A percentile compares a stretch with the other conserved stretches of the same genome.
Evolutionary conservation across 2,888 invertebrate genomes (phyloP).

Genomic region (Eupithecia tripunctaria): DNA sequence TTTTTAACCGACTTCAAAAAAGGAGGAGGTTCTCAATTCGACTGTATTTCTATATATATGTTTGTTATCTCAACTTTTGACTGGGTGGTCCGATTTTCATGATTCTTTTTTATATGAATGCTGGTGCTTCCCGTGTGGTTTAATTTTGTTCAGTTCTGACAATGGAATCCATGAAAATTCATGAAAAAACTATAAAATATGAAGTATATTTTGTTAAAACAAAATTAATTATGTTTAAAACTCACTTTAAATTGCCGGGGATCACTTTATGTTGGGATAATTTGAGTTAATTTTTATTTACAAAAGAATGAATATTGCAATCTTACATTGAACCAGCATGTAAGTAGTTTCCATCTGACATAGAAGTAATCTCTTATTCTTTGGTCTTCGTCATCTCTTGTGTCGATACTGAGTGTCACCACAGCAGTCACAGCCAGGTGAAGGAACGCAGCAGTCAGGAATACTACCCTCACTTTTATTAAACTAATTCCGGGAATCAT

Average conservation of each 20-base stretch:
- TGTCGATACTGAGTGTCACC: constrained; percentile 54
- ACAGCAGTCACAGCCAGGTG: constrained; percentile 53
- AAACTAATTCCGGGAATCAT: neutral
- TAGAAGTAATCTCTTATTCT: constrained; percentile 50
- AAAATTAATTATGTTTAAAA: neutral
- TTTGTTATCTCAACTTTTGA: too few species aligned
- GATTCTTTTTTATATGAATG: too few species aligned
- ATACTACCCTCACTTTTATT: constrained; percentile 33
- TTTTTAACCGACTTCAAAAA: too few species aligned
- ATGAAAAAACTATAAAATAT: too few species aligned
- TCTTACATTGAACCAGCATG: constrained; percentile 65
- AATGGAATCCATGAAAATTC: too few species aligned
- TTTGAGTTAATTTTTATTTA: neutral
- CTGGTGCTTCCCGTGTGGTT: too few species aligned
- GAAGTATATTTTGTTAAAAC: too few species aligned
- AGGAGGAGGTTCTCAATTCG: too few species aligned
- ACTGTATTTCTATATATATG: too few species aligned
- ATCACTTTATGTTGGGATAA: too few species aligned
- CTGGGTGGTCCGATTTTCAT: too few species aligned
- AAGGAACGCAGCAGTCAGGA: constrained; percentile 40
- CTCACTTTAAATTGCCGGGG: neutral
- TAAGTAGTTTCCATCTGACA: constrained; percentile 59
- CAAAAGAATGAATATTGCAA: neutral
- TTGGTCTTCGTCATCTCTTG: constrained; percentile 57
- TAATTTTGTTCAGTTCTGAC: too few species aligned